Percentiles rank a stretch among this genome's conserved stretches.
Evolutionary conservation across 1,140 invertebrate species (phyloP).

Genomic region (Nixonia krombeini): DNA sequence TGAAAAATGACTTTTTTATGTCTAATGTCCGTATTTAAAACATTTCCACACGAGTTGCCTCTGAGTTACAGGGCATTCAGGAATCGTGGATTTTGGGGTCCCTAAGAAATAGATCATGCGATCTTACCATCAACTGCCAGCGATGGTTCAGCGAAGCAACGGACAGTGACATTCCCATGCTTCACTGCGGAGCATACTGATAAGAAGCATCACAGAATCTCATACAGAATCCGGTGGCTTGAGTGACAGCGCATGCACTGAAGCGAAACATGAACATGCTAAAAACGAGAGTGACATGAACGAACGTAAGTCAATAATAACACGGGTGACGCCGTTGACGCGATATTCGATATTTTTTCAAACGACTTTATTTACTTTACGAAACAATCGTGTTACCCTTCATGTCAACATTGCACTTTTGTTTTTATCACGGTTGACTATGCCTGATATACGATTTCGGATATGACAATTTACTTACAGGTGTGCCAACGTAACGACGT

Average conservation of each 20-base stretch:
- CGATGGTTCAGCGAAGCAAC: too few relatives aligned
- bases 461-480: too few relatives aligned
- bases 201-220: constrained; percentile 57
- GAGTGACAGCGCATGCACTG: constrained; percentile 61
- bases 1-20: too few relatives aligned
- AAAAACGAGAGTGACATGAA: constrained; percentile 56
- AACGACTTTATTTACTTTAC: too few relatives aligned
- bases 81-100: not conserved
- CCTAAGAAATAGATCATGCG: constrained; percentile 47
- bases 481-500: too few relatives aligned
- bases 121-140: constrained; percentile 59
- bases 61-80: not conserved
- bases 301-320: constrained; percentile 21
- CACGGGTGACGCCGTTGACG: constrained; percentile 13
- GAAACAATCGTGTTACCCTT: constrained; percentile 6
- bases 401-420: not conserved
- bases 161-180: constrained; percentile 56
- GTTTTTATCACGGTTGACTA: too few relatives aligned
- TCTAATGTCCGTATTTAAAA: too few relatives aligned
- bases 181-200: constrained; percentile 50
- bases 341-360: too few relatives aligned
- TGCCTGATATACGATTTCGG: too few relatives aligned
- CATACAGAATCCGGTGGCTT: constrained; percentile 54
- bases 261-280: constrained; percentile 65
- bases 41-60: too few relatives aligned